phyloP scores from a whole-genome alignment of 2,888 invertebrate species.

The Ellobium chinense region DNA sequence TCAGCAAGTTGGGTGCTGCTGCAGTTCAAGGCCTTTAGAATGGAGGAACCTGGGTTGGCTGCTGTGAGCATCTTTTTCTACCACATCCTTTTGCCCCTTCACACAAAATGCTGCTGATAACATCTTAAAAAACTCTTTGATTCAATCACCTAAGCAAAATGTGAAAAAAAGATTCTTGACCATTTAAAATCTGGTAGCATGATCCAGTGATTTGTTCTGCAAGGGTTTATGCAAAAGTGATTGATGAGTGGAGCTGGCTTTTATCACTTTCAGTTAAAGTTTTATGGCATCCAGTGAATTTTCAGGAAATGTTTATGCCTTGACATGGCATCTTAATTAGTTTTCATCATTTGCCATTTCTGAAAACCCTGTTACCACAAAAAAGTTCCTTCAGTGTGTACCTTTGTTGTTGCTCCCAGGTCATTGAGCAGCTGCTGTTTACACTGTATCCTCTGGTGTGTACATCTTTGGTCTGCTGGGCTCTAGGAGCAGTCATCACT shows the following conservation, averaged over 20 bases:
- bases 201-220: no score
- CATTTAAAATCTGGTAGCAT: no score
- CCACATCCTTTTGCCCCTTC: no score
- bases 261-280: no score
- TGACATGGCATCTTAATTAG: neutral
- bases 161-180: no score
- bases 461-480: constrained; percentile 67
- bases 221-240: no score
- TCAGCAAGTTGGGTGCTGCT: constrained; percentile 68
- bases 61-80: constrained; percentile 16
- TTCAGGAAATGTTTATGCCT: neutral
- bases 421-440: constrained; percentile 68
- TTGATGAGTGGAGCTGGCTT: no score
- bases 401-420: constrained; percentile 55
- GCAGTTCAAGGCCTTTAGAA: constrained; percentile 68
- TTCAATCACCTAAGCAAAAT: no score
- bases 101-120: no score
- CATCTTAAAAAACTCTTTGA: no score
- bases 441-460: constrained; percentile 66
- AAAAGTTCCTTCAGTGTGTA: neutral
- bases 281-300: no score
- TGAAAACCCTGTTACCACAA: neutral
- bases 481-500: constrained; percentile 59
- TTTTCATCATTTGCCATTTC: neutral
- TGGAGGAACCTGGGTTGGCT: constrained; percentile 63